These are phyloP conservation scores for Cuculus canorus DNA, from an alignment of 2,797 vertebrate genomes.

Conservation along the genomic window DNA sequence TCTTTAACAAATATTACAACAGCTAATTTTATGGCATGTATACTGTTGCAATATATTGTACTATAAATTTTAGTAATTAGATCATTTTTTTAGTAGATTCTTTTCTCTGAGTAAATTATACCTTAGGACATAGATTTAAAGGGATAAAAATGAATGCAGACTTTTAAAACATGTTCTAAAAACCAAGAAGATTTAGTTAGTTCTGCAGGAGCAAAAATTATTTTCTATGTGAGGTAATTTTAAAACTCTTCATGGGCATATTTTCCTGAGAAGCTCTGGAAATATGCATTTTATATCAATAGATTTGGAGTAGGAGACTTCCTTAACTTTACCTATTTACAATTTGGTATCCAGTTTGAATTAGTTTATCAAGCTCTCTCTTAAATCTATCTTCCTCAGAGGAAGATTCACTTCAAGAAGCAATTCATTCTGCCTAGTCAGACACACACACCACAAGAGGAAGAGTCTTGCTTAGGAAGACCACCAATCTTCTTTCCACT, in stretches of 20 bases:
- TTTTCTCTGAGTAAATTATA: not conserved
- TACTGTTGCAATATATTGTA: not conserved
- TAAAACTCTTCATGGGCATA: not conserved
- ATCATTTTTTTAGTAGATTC: not conserved
- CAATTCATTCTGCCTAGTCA: not conserved
- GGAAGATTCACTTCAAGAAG: not conserved
- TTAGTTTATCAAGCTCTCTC: not conserved
- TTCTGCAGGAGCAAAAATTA: not conserved
- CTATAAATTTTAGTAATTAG: not conserved
- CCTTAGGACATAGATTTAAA: not conserved
- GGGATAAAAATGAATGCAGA: not conserved
- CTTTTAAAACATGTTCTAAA: not conserved
- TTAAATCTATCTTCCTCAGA: not conserved
- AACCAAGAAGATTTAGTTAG: not conserved
- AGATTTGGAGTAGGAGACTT: not conserved
- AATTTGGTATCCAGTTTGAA: not conserved
- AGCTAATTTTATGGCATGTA: not conserved
- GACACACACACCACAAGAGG: not conserved
- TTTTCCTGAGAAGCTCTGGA: not conserved
- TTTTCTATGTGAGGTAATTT: not conserved
- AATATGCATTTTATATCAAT: not conserved
- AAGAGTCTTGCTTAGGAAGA: not conserved
- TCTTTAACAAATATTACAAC: not conserved
- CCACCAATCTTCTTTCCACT: not conserved
- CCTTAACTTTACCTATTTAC: not conserved